Base-by-base conservation (phyloP, 2,113 vertebrate species). In the Clarias batrachus region DNA sequence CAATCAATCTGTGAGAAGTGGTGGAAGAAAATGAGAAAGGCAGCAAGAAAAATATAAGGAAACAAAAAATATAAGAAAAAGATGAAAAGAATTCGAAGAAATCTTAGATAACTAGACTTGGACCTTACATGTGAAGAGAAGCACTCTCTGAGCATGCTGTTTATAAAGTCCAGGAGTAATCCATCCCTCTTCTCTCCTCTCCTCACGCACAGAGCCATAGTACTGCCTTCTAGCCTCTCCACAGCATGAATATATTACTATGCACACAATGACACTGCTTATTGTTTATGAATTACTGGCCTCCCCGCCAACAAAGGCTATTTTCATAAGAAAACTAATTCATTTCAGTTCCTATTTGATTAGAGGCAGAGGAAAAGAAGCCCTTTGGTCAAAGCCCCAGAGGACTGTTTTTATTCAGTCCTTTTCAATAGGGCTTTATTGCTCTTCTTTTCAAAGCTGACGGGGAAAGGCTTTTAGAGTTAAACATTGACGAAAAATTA, bases 251-350 rank as follows among this genome's bases (percentile, higher is more conserved):
- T 98, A 98, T 97, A 97, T 98, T 98, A 98, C 98, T 97, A 97
- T 97, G 96, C 95, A 96, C 97, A 99, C 97, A 99, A 98, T 97
- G 95, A 96, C 96, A 95, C 96, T 95, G 96, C 96, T 97, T 99
- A 98, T 98, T 98, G 97, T 98, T 99, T 99, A 98, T 99, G 97
- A 98, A 99, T 98, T 98, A 99, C 97, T 96, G 97, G 97, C 96
- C 96, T 97, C 96, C 96, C 97, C 94, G 95, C 96, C 96, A 98
- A 98, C 98, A 99, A 98, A 98, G 97, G 96, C 97, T 98, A 99
- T 99, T 99, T 99, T 99, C 98, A 98, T 99, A 98, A 98, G 98
- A 99, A 99, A 99, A 98, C 97, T 97, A 98, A 98, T 99, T 98
- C 97, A 98, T 99, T 99, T 98, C 97, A 98, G 97, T 97, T 99